Conservation (phyloP, 37 sponge, comb jelly and placozoan species). For the Agelas oroides region DNA sequence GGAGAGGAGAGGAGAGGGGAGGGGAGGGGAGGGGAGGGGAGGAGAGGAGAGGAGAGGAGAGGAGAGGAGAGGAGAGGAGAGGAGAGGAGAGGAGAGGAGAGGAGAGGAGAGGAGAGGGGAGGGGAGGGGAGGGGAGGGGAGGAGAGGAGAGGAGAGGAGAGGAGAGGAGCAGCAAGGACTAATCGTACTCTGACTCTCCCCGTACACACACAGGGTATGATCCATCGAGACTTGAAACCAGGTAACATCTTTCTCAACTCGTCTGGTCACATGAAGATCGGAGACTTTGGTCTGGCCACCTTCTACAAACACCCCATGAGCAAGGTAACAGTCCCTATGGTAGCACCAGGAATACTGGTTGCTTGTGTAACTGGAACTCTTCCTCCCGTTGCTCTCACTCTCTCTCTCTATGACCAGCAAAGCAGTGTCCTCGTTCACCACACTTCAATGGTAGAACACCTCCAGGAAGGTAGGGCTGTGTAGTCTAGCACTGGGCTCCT, state of each 20-base stretch:
- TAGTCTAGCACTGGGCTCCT: too few species aligned
- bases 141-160: too few species aligned
- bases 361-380: not conserved
- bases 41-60: too few species aligned
- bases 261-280: slow-evolving; percentile 91
- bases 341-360: not conserved
- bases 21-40: too few species aligned
- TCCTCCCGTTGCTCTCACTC: not conserved
- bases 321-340: not conserved
- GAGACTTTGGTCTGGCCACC: slow-evolving; percentile 98
- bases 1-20: too few species aligned
- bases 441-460: not conserved
- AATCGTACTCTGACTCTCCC: too few species aligned
- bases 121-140: too few species aligned
- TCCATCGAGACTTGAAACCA: slow-evolving; percentile 97
- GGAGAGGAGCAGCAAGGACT: too few species aligned
- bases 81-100: too few species aligned
- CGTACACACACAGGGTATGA: slow-evolving; percentile 86
- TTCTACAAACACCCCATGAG: slow-evolving; percentile 61
- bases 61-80: too few species aligned
- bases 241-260: slow-evolving; percentile 96
- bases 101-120: too few species aligned
- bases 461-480: too few species aligned
- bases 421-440: not conserved
- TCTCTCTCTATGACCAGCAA: slow-evolving; percentile 25